Evolutionary conservation across 2,113 vertebrate genomes (phyloP).

Genomic region (Pipra filicauda): DNA sequence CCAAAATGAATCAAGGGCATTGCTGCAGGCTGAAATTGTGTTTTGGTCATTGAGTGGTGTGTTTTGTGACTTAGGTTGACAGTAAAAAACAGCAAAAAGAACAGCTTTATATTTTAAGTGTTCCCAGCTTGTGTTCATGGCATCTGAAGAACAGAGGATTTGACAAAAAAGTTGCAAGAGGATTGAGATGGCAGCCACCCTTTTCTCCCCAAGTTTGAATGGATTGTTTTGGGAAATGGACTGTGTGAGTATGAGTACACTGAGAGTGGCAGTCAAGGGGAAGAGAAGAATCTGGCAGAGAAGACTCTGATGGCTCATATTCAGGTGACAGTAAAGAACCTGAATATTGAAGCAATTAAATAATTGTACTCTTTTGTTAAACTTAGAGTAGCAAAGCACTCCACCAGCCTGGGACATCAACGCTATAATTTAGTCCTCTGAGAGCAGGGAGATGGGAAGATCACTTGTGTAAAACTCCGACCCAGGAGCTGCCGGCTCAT

Average conservation of each 20-base stretch:
- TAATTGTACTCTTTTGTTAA: not conserved
- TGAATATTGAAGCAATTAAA: not conserved
- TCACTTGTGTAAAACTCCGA: not conserved
- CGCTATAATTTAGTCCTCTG: not conserved
- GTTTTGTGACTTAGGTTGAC: not conserved
- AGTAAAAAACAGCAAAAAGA: not conserved
- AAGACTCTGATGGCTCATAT: not conserved
- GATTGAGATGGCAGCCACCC: accelerated
- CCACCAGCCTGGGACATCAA: not conserved
- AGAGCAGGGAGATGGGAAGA: not conserved
- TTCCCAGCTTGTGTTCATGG: not conserved
- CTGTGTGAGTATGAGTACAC: accelerated
- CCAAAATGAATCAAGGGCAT: not conserved
- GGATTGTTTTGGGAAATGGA: not conserved
- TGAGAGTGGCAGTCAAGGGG: not conserved
- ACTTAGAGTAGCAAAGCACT: not conserved
- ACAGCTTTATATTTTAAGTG: not conserved
- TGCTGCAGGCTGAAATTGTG: not conserved
- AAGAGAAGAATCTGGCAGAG: not conserved
- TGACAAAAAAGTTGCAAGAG: not conserved
- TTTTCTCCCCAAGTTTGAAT: not conserved
- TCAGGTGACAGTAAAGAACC: not conserved
- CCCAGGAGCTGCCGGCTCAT: too few relatives aligned
- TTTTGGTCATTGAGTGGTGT: not conserved
- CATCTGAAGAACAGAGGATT: not conserved